A percentile compares a stretch with the other conserved stretches of the same genome.
phyloP scores from a whole-genome alignment of 1,140 invertebrate genomes.

The Drosophila guanche region DNA sequence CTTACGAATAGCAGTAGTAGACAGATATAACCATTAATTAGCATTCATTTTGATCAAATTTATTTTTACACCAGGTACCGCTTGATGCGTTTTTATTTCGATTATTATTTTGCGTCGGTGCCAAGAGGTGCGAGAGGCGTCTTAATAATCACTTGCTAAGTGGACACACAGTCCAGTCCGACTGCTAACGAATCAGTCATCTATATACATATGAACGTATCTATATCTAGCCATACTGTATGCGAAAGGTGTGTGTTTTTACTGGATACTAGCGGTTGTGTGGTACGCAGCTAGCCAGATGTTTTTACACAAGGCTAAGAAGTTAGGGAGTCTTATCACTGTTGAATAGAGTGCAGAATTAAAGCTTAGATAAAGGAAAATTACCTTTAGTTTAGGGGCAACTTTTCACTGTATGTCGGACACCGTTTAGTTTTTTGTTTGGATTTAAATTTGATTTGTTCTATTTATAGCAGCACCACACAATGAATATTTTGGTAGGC shows the following conservation, averaged over 20 bases:
- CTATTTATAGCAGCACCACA: slow-evolving; percentile 34
- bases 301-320: slow-evolving; percentile 12
- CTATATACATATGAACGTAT: slow-evolving; percentile 35
- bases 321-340: slow-evolving; percentile 28
- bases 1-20: slow-evolving; percentile 1
- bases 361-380: slow-evolving; percentile 24
- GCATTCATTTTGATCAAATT: slow-evolving; percentile 57
- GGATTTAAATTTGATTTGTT: slow-evolving; percentile 5
- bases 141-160: slow-evolving; percentile 74
- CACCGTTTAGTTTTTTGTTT: background rate
- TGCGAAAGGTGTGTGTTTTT: slow-evolving; percentile 33
- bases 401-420: no score
- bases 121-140: slow-evolving; percentile 58
- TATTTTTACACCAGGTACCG: slow-evolving; percentile 62
- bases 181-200: slow-evolving; percentile 69
- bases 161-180: slow-evolving; percentile 45
- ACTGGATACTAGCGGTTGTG: slow-evolving; percentile 2
- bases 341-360: slow-evolving; percentile 1
- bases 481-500: slow-evolving; percentile 6
- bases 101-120: slow-evolving; percentile 27
- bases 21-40: slow-evolving; percentile 65
- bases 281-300: slow-evolving; percentile 6
- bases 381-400: slow-evolving; percentile 16
- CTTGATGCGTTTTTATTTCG: slow-evolving; percentile 39
- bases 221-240: background rate